Evolutionary conservation across 2,888 invertebrate genomes (phyloP).

Genomic region (Eurytoma californica): DNA sequence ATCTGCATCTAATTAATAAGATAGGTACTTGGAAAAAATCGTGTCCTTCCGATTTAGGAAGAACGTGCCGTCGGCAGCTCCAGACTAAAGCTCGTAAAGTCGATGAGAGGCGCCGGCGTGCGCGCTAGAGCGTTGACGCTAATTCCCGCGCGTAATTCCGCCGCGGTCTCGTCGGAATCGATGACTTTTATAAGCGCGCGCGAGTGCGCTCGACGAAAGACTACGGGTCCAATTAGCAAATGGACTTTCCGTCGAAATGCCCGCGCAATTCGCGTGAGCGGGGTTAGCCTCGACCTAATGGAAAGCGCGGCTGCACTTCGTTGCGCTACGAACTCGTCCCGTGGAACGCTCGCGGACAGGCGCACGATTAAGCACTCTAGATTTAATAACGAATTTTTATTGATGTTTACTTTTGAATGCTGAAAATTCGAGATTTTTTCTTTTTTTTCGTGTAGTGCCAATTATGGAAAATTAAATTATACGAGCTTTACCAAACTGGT

Average conservation of each 20-base stretch:
- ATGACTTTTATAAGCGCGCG: background rate
- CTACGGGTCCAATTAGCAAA: slow-evolving; percentile 39
- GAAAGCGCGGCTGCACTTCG: background rate
- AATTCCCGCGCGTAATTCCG: no score
- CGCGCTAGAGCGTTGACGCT: background rate
- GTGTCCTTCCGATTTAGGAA: background rate
- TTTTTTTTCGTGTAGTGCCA: no score
- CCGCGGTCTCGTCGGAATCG: background rate
- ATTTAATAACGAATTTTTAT: no score
- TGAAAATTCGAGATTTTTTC: no score
- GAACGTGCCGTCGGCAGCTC: background rate
- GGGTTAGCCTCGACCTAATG: slow-evolving; percentile 10
- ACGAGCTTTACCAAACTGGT: no score
- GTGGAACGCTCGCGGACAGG: no score
- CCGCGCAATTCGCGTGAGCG: slow-evolving; percentile 27
- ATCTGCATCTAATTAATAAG: no score
- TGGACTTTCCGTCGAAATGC: slow-evolving; percentile 25
- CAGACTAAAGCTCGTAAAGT: background rate
- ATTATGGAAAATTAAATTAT: no score
- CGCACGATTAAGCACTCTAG: no score
- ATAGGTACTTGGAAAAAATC: no score
- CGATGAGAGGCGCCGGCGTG: background rate
- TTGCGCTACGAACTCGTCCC: background rate
- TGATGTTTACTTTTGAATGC: no score
- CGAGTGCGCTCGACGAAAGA: background rate